These are phyloP conservation scores for Battus philenor DNA, from an alignment of 1,140 invertebrate species.

Conservation along the genomic window DNA sequence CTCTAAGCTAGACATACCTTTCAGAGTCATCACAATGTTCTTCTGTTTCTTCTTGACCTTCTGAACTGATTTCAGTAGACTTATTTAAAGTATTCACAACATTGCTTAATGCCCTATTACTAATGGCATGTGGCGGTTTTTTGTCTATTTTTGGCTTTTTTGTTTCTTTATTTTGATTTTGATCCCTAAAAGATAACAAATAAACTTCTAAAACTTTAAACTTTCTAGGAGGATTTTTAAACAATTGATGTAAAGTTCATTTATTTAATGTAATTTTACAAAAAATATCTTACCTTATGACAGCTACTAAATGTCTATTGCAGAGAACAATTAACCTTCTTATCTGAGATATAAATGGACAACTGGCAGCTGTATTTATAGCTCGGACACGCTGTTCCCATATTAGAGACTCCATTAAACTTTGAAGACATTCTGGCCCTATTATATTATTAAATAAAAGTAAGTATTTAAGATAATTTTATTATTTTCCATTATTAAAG, in stretches of 20 bases:
- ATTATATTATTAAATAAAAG: slow-evolving; percentile 18
- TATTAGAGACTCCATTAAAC: slow-evolving; percentile 51
- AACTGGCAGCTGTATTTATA: slow-evolving; percentile 54
- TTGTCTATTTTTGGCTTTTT: slow-evolving; percentile 55
- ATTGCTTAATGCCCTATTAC: slow-evolving; percentile 55
- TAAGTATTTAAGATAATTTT: no score
- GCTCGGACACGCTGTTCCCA: slow-evolving; percentile 64
- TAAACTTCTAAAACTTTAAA: no score
- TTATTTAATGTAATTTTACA: no score
- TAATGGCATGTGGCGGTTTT: slow-evolving; percentile 43
- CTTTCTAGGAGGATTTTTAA: no score
- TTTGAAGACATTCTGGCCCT: slow-evolving; percentile 62
- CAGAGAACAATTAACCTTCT: slow-evolving; percentile 56
- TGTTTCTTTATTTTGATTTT: slow-evolving; percentile 49
- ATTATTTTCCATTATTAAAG: no score
- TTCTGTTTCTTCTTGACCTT: slow-evolving; percentile 48
- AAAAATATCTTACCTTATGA: slow-evolving; percentile 59
- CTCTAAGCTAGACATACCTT: slow-evolving; percentile 49
- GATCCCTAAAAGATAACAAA: slow-evolving; percentile 42
- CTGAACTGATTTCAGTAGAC: slow-evolving; percentile 43
- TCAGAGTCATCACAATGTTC: slow-evolving; percentile 55
- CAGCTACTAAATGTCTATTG: slow-evolving; percentile 67
- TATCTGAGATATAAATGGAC: slow-evolving; percentile 60
- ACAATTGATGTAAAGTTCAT: no score
- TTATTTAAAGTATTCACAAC: slow-evolving; percentile 55